Base-by-base conservation (phyloP, 2,113 vertebrate species). In the Canis aureus region DNA sequence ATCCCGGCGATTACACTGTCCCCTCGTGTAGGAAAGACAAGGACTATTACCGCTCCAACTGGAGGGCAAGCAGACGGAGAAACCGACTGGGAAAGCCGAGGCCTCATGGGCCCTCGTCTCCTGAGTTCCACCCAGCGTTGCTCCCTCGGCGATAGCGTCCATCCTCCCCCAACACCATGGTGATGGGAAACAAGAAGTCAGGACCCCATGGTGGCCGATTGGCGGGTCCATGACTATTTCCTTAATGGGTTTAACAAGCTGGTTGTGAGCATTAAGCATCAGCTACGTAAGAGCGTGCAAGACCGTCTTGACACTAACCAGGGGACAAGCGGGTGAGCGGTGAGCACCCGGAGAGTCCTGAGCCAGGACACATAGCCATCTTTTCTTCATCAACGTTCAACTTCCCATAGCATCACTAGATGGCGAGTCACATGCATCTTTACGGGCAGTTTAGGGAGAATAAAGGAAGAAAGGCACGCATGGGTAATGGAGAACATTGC, bases 341-440 rank as follows among this genome's bases (percentile, higher is more conserved):
- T 97, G 97, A 71, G 86, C 2, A 0, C 93, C 89, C 35, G 94
- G 73, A 96, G 62, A 59, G 78, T 74, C 23, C 2, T 73, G 79
- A 94, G 35, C 89, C 35, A 55, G 64, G 93, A 89, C 71, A 94
- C 81, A 97, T 55, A 91, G 76, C 78, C 91, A 97, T 86, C 82
- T 98, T 96, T 97, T 98, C 94, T 86, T 95, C 79, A 97, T 97
- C 96, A 97, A 93, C 81, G 78, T 32, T 93, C 73, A 87, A 76
- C 95, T 94, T 97, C 83, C 93, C 95, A 32, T 43, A 86, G 69
- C 27, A 96, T 87, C 62, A 15, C 69, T 73, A 89, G 86, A 95
- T 27, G 93, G 69, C 35, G 94, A 97, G 92, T 55, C 73, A 93
- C 93, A 95, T 96, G 53, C 84, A 97, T 93, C 86, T 97, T 97